Base-by-base conservation (phyloP, 2,888 invertebrate species). In the Busseola fusca region DNA sequence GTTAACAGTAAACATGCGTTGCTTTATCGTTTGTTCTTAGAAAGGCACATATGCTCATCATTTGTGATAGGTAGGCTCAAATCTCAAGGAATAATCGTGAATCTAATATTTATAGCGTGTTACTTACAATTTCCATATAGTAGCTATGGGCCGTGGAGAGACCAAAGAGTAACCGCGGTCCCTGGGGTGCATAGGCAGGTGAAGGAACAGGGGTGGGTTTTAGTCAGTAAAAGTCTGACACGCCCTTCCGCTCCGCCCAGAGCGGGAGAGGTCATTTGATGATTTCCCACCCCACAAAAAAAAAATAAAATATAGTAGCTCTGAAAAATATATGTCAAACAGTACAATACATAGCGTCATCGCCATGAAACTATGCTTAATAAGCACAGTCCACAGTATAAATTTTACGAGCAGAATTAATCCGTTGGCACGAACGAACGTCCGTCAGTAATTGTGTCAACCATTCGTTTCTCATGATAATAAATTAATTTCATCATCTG, bases 341-440 rank as follows among this genome's bases (percentile, higher is more conserved):
- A 60, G 64, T 58, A 76, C 68, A 84, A 78, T 76, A 60, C 30
- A 69, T 69, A 69, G 50, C 63, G 69, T 69, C 72, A 72, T 71
- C 62, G 67, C 67, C 72, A 74, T 77, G 71, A 81, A 85, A 77
- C 76, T 79, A 73, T 82, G 83, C 83, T 84, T 86, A 86, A 87
- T 86, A 87, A 87, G 84, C 82, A 82, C 76, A 86, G 85, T 88
- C 83, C 81, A 84, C 80, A 86, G 84, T 87, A 88, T 89, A 90
- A 88, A 91, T 91, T 91, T 90, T 91, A 92, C 89, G 91, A 91
- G 86, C 88, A 85, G 88, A 91, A 91, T 91, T 91, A 91, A 92
- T 90, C 89, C 86, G 86, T 82, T 87, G 89, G 88, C 84, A 72
- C 76, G 72, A 70, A 89, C 85, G 86, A 86, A 86, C 87, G 87